These are phyloP conservation scores for Batillaria attramentaria DNA, from an alignment of 1,140 invertebrate species.

Conservation along the genomic window DNA sequence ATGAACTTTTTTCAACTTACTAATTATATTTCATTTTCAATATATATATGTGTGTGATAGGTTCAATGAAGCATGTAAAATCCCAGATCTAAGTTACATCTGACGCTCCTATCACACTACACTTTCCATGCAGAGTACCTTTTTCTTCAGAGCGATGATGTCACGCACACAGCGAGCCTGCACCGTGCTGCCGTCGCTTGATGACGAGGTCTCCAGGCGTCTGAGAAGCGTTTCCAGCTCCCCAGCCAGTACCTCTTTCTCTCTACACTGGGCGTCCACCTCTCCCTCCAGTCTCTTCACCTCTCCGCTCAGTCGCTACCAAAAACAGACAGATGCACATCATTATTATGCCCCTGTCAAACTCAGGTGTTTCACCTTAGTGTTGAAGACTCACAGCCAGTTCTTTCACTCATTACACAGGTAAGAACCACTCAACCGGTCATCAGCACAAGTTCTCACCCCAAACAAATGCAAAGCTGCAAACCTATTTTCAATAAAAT, in stretches of 20 bases:
- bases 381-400: neutral
- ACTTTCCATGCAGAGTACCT: slow-evolving; percentile 43
- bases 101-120: too few species aligned
- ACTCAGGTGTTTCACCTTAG: neutral
- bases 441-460: too few species aligned
- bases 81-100: too few species aligned
- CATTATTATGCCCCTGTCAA: neutral
- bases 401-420: too few species aligned
- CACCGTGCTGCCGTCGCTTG: neutral
- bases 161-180: slow-evolving; percentile 30
- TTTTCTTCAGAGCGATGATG: slow-evolving; percentile 41
- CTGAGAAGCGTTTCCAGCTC: slow-evolving; percentile 37
- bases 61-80: too few species aligned
- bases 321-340: slow-evolving; percentile 11
- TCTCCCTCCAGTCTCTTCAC: slow-evolving; percentile 25
- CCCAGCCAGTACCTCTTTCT: slow-evolving; percentile 37
- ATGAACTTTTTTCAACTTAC: too few species aligned
- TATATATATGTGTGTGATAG: too few species aligned
- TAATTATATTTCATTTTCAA: too few species aligned
- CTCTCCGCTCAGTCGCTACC: slow-evolving; percentile 28
- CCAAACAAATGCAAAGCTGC: too few species aligned
- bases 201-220: slow-evolving; percentile 24
- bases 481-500: too few species aligned
- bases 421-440: too few species aligned
- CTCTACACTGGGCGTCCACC: neutral